Base-by-base conservation (phyloP, 2,888 invertebrate species). In the Molorchus minor region DNA sequence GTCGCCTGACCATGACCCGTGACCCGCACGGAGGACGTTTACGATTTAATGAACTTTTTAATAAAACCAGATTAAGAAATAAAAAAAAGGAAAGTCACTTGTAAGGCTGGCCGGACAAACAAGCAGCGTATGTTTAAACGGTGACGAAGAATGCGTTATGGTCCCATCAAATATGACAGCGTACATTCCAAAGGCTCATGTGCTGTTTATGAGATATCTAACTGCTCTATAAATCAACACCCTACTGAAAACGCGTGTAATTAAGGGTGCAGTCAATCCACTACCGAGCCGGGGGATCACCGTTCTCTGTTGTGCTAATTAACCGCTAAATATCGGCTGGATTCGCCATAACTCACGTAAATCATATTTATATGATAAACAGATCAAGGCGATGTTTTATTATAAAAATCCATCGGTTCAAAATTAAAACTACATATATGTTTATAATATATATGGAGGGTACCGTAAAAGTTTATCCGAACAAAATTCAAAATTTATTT, bases 181-280 rank as follows among this genome's bases (percentile, higher is more conserved):
- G 75, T 71, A 72, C 77, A 79, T 80, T 80, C 80, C 77, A 69
- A 69, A 75, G 75, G 73, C 77, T 79, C 80, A 79, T 79, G 80
- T 81, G 81, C 81, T 82, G 82, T 82, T 82, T 82, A 82, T 82
- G 82, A 81, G 81, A 81, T 79, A 80, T 81, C 79, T 82, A 82
- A 82, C 82, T 81, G 78, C 78, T 77, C 82, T 77, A 82, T 82
- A 82, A 82, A 82, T 82, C 82, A 82, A 80, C 81, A 81, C 81
- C 82, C 82, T 74, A 77, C 74, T 72, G 74, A 74, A 77, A 79
- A 77, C 76, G 75, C 73, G 72, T 77, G 80, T 79, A 80, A 80
- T 80, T 80, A 80, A 79, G 78, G 76, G 75, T 70, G 72, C 73
- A 76, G 64, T 64, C 64, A 64, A 64, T 64, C 56, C 49, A 49